These are phyloP conservation scores for Periparus ater DNA, from an alignment of 2,797 vertebrate species.

Conservation along the genomic window DNA sequence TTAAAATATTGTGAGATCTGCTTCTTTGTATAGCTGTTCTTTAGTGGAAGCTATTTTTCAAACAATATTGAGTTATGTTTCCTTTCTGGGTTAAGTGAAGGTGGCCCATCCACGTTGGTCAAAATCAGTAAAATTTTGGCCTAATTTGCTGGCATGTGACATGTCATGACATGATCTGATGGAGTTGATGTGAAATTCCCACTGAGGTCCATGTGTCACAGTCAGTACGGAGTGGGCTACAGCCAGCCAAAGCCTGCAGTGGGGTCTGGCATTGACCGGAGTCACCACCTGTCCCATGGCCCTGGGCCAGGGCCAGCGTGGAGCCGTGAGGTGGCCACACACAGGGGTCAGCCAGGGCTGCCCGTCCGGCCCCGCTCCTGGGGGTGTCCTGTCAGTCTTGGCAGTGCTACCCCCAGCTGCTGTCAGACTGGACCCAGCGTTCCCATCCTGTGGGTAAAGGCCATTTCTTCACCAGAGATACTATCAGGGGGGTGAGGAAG, in stretches of 20 bases:
- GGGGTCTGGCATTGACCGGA: neutral
- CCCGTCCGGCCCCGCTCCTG: fast-evolving
- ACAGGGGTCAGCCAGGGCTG: neutral
- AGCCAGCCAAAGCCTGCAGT: too few species aligned
- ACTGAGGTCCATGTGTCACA: neutral
- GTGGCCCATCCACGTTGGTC: neutral
- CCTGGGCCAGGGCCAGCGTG: fast-evolving
- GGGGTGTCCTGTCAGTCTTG: fast-evolving
- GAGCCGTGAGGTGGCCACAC: fast-evolving
- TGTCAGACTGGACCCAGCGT: neutral
- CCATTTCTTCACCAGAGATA: neutral
- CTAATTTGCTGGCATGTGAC: neutral
- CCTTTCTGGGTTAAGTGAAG: neutral
- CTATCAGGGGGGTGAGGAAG: fast-evolving
- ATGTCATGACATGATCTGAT: neutral
- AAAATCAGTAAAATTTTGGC: neutral
- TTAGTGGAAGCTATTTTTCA: neutral
- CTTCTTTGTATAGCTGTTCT: neutral
- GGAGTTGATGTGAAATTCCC: neutral
- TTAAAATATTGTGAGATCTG: neutral
- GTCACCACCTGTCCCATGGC: fast-evolving
- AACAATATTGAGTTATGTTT: neutral
- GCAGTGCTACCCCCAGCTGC: neutral
- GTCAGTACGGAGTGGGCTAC: fast-evolving
- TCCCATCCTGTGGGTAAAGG: fast-evolving